Conservation (phyloP, 2,113 vertebrate species). For the Anhinga anhinga region DNA sequence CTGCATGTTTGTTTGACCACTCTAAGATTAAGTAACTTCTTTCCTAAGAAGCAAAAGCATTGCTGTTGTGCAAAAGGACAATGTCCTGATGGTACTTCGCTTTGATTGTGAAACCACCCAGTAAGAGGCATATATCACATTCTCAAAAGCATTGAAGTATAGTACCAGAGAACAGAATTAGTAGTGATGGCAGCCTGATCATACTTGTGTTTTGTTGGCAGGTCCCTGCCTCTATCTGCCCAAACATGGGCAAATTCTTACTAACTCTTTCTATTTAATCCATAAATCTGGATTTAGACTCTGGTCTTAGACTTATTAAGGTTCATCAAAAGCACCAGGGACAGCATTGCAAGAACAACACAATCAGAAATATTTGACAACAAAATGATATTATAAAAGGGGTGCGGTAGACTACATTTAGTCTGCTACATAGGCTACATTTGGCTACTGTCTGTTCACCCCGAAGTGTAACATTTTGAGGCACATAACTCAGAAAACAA, state of each 20-base stretch:
- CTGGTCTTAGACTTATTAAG: neutral
- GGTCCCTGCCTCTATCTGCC: neutral
- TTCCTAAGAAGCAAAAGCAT: neutral
- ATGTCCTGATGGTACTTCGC: neutral
- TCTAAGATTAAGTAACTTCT: neutral
- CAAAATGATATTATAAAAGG: neutral
- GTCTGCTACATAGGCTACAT: neutral
- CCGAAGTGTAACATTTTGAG: neutral
- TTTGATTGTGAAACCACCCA: neutral
- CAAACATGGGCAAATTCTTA: neutral
- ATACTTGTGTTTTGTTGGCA: neutral
- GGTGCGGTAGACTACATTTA: neutral
- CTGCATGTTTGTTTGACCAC: neutral
- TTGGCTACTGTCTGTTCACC: neutral
- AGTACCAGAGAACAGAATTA: neutral
- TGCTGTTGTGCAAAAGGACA: neutral
- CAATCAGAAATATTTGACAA: neutral
- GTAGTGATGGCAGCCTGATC: neutral
- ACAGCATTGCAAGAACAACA: neutral
- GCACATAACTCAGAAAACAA: neutral
- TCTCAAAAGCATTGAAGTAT: neutral
- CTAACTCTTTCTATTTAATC: neutral
- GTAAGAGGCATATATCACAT: neutral
- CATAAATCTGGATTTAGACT: neutral
- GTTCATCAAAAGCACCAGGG: neutral